Evolutionary conservation across 2,888 invertebrate species (phyloP), one percentile per base, ranked within the genome.

Genomic region (Xanthia icteritia): DNA sequence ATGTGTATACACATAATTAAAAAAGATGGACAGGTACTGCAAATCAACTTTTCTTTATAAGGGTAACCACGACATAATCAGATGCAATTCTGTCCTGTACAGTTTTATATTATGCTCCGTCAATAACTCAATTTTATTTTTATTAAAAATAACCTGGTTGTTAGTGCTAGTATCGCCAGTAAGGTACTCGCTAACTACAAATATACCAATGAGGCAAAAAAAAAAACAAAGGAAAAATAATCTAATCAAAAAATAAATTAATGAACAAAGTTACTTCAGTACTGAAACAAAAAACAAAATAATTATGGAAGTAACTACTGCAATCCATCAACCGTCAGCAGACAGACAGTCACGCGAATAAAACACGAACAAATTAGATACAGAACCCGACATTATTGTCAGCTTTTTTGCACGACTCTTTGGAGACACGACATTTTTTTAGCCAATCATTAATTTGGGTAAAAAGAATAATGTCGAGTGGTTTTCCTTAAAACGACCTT

Each of bases 321-420:
- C 67, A 85, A 87, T 87, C 87, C 78, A 87, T 88, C 87, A 88
- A 81, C 66, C 42, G 74, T 48, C 63, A 61, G 80, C 60, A 79
- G 81, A 82, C 80, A 81, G 79, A 84, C 77, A 83, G 87, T 76
- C 87, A 87, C 87, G 87, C 88, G 76, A 87, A 81, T 71, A 61
- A 76, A 82, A 88, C 88, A 83, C 79, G 83, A 86, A 85, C 78
- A 80, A 80, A 86, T 88, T 82, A 86, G 75, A 74, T 81, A 77
- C 69, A 77, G 73, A 82, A 76, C 79, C 74, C 74, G 61, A 64
- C 20, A 67, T 66, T 75, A 73, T 73, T 71, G 76, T 69, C 48
- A 68, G 75, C 64, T 79, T 79, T 65, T 69, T 54, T 48, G 31
- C 61, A 68, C 64, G 45, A 70, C 56, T n/a, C 23, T 73, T 82